Conservation (phyloP, 2,797 vertebrate species). For the Onychomys arenicola region DNA sequence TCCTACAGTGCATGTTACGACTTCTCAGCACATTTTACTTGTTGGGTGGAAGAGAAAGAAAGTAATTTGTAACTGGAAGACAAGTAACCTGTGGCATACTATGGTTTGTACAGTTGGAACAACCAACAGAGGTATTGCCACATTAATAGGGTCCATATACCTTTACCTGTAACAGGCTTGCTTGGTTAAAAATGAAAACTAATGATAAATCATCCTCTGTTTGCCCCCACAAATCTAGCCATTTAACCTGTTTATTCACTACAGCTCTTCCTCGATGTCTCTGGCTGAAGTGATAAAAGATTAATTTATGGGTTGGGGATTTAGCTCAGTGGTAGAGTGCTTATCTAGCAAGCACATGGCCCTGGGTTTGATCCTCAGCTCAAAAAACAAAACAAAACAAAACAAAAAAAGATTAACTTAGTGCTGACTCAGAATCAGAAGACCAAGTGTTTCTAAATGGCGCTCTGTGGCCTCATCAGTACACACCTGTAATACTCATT, state of each 20-base stretch:
- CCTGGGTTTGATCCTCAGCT: no score
- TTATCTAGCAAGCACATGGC: no score
- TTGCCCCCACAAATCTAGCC: not conserved
- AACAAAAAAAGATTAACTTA: not conserved
- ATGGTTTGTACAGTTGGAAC: not conserved
- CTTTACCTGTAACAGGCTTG: not conserved
- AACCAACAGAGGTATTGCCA: constrained; percentile 2
- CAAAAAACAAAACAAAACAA: no score
- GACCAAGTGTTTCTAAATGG: not conserved
- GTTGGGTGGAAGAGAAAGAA: constrained; percentile 3
- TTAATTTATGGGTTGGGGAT: no score
- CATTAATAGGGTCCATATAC: not conserved
- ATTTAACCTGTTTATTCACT: not conserved
- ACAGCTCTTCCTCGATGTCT: not conserved
- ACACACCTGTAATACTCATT: not conserved
- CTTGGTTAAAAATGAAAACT: not conserved
- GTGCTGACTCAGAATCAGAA: not conserved
- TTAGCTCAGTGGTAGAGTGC: no score
- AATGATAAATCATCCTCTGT: not conserved
- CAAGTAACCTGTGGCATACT: not conserved
- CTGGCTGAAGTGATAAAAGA: not conserved
- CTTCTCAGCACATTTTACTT: constrained; percentile 11
- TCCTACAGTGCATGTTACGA: not conserved
- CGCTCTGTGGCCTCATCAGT: not conserved
- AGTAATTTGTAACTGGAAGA: not conserved